These are phyloP conservation scores for Esox lucius DNA, from an alignment of 2,797 vertebrate species.

Conservation along the genomic window DNA sequence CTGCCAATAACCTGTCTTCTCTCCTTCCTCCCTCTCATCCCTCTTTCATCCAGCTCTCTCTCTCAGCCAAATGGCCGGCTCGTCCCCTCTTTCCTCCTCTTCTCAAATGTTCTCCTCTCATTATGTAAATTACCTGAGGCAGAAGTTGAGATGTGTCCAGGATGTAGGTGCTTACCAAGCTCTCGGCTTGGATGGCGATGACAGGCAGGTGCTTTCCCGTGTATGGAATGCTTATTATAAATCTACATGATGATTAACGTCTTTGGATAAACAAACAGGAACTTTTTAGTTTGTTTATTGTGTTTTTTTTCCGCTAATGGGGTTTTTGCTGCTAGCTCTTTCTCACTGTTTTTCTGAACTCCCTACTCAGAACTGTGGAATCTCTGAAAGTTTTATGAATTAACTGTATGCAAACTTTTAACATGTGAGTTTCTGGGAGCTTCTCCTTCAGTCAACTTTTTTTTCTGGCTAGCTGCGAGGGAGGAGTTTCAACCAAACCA, in stretches of 20 bases:
- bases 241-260: constrained; percentile 14
- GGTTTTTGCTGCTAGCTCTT: background rate
- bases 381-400: background rate
- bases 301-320: background rate
- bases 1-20: constrained; percentile 65
- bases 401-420: background rate
- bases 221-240: constrained; percentile 1
- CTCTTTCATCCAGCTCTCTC: constrained; percentile 45
- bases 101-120: constrained; percentile 63
- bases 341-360: background rate
- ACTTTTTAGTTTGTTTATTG: background rate
- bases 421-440: background rate
- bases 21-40: background rate
- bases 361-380: background rate
- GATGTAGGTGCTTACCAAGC: constrained; percentile 25
- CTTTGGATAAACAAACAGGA: too few relatives aligned
- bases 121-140: constrained; percentile 70
- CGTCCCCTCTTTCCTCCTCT: constrained; percentile 52
- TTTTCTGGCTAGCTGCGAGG: background rate
- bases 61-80: constrained; percentile 54
- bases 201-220: constrained; percentile 3
- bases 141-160: constrained; percentile 35
- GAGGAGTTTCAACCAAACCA: constrained; percentile 31
- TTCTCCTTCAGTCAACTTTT: background rate
- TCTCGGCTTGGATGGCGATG: background rate